These are phyloP conservation scores for Drosophila athabasca DNA, from an alignment of 1,140 invertebrate genomes.

Conservation along the genomic window DNA sequence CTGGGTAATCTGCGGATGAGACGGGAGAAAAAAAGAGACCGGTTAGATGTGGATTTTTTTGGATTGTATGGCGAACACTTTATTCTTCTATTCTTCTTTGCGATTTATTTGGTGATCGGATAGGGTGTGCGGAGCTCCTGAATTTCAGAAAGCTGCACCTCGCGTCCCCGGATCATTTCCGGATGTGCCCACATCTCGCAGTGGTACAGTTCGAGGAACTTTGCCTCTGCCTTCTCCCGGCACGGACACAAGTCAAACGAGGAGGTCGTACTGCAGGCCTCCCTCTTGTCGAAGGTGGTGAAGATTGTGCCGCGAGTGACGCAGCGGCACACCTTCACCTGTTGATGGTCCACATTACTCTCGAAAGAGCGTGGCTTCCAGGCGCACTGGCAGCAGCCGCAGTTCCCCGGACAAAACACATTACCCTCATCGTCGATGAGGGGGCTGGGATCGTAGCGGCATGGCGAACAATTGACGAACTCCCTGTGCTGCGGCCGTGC, in stretches of 20 bases:
- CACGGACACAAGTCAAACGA: slow-evolving; percentile 80
- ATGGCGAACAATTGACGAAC: slow-evolving; percentile 66
- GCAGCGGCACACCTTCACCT: slow-evolving; percentile 75
- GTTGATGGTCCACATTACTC: slow-evolving; percentile 42
- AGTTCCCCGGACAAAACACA: slow-evolving; percentile 75
- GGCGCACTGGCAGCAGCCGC: slow-evolving; percentile 76
- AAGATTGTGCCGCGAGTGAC: slow-evolving; percentile 67
- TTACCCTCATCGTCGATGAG: slow-evolving; percentile 73
- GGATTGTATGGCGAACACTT: slow-evolving; percentile 32
- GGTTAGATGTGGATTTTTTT: slow-evolving; percentile 35
- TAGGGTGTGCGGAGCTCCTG: slow-evolving; percentile 32
- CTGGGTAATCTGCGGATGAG: slow-evolving; percentile 49
- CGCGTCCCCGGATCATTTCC: slow-evolving; percentile 36
- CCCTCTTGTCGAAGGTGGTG: slow-evolving; percentile 42
- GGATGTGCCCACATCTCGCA: slow-evolving; percentile 63
- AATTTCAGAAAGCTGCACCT: slow-evolving; percentile 52
- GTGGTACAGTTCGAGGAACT: slow-evolving; percentile 64
- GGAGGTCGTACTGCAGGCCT: slow-evolving; percentile 63
- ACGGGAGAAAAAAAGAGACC: not conserved
- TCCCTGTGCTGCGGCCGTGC: slow-evolving; percentile 73
- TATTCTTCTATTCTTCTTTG: slow-evolving; percentile 12
- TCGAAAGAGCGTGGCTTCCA: slow-evolving; percentile 53
- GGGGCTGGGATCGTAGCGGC: slow-evolving; percentile 72
- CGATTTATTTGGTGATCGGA: not conserved
- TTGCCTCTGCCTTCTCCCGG: slow-evolving; percentile 75